Percentiles rank a stretch among this genome's conserved stretches.
Conservation (phyloP, 1,140 invertebrate species). For the Hylaeus anthracinus region DNA sequence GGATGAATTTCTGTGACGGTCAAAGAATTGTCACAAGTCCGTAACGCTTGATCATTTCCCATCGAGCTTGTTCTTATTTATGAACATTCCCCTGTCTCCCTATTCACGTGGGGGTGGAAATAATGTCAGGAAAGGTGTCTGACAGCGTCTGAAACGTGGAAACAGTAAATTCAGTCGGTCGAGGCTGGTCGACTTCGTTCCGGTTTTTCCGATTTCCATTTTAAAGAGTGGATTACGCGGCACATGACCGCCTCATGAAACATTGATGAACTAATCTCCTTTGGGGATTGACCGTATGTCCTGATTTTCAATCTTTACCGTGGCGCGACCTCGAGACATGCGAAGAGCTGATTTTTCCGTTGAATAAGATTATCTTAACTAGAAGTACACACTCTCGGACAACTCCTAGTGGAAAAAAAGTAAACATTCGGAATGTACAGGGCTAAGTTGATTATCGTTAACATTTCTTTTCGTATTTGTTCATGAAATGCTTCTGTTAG, state of each 20-base stretch:
- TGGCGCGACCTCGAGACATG: slow-evolving; percentile 7
- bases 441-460: too few relatives aligned
- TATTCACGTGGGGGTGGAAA: not conserved
- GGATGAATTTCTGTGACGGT: too few relatives aligned
- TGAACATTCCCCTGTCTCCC: too few relatives aligned
- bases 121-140: not conserved
- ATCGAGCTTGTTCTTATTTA: not conserved
- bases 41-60: not conserved
- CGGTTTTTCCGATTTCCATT: slow-evolving; percentile 56
- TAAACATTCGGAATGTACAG: not conserved
- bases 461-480: too few relatives aligned
- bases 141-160: not conserved
- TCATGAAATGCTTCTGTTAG: too few relatives aligned
- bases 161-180: not conserved
- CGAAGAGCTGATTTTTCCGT: not conserved
- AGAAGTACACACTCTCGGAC: not conserved
- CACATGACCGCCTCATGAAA: slow-evolving; percentile 56
- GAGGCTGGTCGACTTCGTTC: not conserved
- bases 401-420: not conserved
- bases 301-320: slow-evolving; percentile 53
- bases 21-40: too few relatives aligned
- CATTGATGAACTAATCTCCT: slow-evolving; percentile 62
- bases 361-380: not conserved
- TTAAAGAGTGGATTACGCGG: slow-evolving; percentile 56
- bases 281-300: slow-evolving; percentile 38